Evolutionary conservation across 92 coral and sea anemone species (phyloP).

Genomic region (Diadumene lineata): DNA sequence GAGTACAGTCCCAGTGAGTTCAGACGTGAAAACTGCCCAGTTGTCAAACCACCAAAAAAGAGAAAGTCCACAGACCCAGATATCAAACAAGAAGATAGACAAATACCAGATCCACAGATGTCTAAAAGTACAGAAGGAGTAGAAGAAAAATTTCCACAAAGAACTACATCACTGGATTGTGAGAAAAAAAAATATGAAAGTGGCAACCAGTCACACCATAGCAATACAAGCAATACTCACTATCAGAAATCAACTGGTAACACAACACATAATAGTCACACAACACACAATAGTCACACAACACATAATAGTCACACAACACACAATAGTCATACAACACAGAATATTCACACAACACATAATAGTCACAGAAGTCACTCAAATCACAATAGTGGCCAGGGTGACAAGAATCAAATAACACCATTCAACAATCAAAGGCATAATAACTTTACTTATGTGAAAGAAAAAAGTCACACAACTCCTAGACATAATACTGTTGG

Average conservation of each 20-base stretch:
- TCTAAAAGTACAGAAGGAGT: not conserved
- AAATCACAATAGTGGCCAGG: not conserved
- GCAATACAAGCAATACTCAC: not conserved
- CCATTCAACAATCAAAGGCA: not conserved
- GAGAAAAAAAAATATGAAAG: not conserved
- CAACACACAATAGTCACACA: slow-evolving; percentile 12
- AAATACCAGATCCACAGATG: not conserved
- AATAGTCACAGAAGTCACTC: not conserved
- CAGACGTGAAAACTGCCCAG: slow-evolving; percentile 9
- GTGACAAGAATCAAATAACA: not conserved
- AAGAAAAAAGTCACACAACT: not conserved
- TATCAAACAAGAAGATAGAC: slow-evolving; percentile 8
- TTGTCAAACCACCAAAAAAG: slow-evolving; percentile 14
- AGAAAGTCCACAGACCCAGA: slow-evolving; percentile 17
- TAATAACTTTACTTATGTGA: not conserved
- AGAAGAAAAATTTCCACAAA: not conserved
- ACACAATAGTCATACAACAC: slow-evolving; percentile 1
- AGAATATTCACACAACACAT: too few species aligned
- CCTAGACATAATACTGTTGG: not conserved
- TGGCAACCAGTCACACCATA: not conserved
- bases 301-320: too few species aligned
- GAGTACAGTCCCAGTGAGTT: slow-evolving; percentile 14
- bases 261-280: not conserved
- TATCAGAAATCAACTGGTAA: not conserved
- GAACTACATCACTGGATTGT: not conserved